Percentiles rank a stretch among this genome's conserved stretches.
phyloP scores from a whole-genome alignment of 2,113 vertebrate species.

The Zosterops lateralis region DNA sequence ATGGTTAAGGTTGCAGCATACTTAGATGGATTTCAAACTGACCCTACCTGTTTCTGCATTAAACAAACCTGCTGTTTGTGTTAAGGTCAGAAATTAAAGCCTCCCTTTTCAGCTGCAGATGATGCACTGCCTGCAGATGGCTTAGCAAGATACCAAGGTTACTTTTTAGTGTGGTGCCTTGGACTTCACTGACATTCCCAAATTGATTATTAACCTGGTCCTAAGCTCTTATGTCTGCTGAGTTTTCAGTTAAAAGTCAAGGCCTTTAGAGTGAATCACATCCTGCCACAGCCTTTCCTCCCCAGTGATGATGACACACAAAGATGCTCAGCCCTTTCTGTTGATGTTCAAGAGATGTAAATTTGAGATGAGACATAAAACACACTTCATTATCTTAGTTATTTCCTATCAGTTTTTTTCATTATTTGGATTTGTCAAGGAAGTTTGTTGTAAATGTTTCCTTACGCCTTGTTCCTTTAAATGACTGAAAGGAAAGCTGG shows the following conservation, averaged over 20 bases:
- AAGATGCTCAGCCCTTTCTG: background rate
- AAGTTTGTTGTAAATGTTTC: background rate
- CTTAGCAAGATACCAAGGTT: background rate
- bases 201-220: background rate
- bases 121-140: background rate
- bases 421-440: background rate
- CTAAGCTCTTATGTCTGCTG: background rate
- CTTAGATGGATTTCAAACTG: background rate
- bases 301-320: background rate
- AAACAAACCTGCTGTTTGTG: background rate
- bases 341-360: background rate
- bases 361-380: background rate
- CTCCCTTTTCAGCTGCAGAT: background rate
- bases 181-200: background rate
- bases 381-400: background rate
- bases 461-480: background rate
- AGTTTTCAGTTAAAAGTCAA: background rate
- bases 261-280: background rate
- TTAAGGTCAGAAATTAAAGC: background rate
- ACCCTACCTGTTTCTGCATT: background rate
- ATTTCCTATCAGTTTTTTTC: background rate
- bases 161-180: background rate
- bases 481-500: background rate
- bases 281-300: background rate
- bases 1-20: background rate